Evolutionary conservation across 2,888 invertebrate genomes (phyloP), one percentile per base, ranked within the genome.

Genomic region (Plagodis dolabraria): DNA sequence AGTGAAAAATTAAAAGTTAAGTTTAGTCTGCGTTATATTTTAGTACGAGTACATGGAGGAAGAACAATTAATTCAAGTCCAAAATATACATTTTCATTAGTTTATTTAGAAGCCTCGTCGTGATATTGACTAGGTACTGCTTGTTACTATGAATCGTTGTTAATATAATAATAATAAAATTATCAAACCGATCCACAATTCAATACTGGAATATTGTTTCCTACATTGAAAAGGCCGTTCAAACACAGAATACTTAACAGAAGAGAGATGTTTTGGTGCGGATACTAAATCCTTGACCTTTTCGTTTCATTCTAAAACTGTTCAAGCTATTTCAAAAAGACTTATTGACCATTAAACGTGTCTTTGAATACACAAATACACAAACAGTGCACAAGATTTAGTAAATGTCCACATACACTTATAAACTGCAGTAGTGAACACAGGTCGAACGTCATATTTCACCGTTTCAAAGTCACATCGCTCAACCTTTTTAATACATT

Each of bases 391-490:
- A 36, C 36, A 35, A 11, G 38, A 7, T 11, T 43, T 8, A 33
- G 35, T 5, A 12, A 46, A 12, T 7, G 6, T 36, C 33, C 11
- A 49, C 60, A 40, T 57, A 61, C 56, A 47, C 56, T 38, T 40
- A 61, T 50, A 43, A 61, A 49, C 46, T 61, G 53, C 43, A 61
- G 46, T 9, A 61, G 34, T 0, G 60, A 61, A 11, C 60, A 61
- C 46, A 61, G 22, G n/a, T 35, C 33, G 6, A 61, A 38, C 33
- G 49, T 57, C 52, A 60, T 60, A 47, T 53, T 57, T 53, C 51
- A 56, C 54, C 55, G 35, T 54, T 53, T 64, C 45, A 47, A 38
- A 49, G 7, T 8, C 38, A 54, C 47, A 43, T 45, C 12, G 34
- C 33, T 50, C 33, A 47, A 42, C 36, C 48, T 47, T 46, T 57